Base-by-base conservation (phyloP, 2,113 vertebrate species). In the Solea solea region DNA sequence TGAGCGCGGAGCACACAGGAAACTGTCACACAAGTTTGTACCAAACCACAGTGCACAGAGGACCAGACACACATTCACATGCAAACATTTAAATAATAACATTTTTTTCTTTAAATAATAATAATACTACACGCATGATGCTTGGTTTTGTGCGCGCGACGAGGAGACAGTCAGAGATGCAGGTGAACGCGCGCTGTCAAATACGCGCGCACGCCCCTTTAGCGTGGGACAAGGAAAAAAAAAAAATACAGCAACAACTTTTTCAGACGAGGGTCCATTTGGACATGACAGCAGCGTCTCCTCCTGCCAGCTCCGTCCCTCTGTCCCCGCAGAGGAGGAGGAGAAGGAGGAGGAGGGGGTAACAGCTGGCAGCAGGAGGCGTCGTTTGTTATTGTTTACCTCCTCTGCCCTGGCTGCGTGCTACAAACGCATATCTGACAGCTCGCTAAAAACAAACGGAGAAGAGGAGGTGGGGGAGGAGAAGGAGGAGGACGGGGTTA, bases 341-440 rank as follows among this genome's bases (percentile, higher is more conserved):
- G 0, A 4, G 9, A 7, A 21, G 0, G 21, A 0, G 28, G 46
- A 16, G 25, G 15, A 57, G 10, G 28, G 8, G 10, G n/a, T 52
- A 45, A 0, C 46, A 61, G 81, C 72, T 56, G 62, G 64, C 69
- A 51, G 45, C 45, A 13, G 58, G 52, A 76, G 55, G 83, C 81
- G 77, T 64, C 83, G 86, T 92, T 93, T 93, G 89, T 93, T 93
- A 90, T 93, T 93, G 92, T 93, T 93, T 93, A 93, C 89, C 88
- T 87, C 16, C 14, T 28, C 42, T 46, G 66, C 27, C 68, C 70
- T 12, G 76, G 78, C 82, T 84, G 76, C 73, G 77, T 81, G 69
- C 63, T 62, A 54, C 78, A 12, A 70, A 66, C 55, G 69, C 76
- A 74, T 9, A 77, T 82, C 34, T 90, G 87, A 89, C 87, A 90